Base-by-base conservation (phyloP, 64 coral and sea anemone species). In the Montipora cactus region DNA sequence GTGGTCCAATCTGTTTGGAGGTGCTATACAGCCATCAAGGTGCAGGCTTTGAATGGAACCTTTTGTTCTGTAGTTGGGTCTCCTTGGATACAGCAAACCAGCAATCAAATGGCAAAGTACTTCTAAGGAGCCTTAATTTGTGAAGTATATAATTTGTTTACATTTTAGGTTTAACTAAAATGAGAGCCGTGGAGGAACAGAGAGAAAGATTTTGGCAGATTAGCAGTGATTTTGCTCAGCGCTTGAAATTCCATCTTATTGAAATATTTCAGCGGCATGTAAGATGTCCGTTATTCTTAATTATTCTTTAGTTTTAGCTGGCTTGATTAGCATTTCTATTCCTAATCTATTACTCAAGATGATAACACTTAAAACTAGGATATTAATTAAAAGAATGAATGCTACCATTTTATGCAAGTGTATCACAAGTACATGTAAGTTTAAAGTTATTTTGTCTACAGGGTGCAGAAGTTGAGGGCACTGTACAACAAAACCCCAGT, bases 241-340 rank as follows among this genome's bases (percentile, higher is more conserved):
- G 89, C 55, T 82, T 99, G 15, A 94, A 94, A 78, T 52, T 28
- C 2, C 98, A 96, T 87, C 74, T 99, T n/a, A 47, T 90, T 20
- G 72, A 86, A 2, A 96, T 99, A 59, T 99, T 99, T 77, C 89
- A 91, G 37, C 95, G 79, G 25, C 93, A 99, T 92, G 98, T 99
- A 89, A 96, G 98, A 8, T 44, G 28, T 20, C 45, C 16, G 2
- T 59, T 3, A 8, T 47, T 77, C 46, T 12, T 19, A 22, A 59
- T 5, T 59, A 10, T 45, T 23, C 7, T 25, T 57, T 8, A 5
- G 0, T 57, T 57, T 57, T 11, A 8, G 37, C 37, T 37, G 37
- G 37, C 37, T 37, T 37, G 37, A 37, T 37, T 37, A 37, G 37
- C 37, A 37, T 37, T 37, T 37, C 37, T 37, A 37, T 37, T 37